Base-by-base conservation (phyloP, 2,888 invertebrate species). In the Pristionchus mayeri region DNA sequence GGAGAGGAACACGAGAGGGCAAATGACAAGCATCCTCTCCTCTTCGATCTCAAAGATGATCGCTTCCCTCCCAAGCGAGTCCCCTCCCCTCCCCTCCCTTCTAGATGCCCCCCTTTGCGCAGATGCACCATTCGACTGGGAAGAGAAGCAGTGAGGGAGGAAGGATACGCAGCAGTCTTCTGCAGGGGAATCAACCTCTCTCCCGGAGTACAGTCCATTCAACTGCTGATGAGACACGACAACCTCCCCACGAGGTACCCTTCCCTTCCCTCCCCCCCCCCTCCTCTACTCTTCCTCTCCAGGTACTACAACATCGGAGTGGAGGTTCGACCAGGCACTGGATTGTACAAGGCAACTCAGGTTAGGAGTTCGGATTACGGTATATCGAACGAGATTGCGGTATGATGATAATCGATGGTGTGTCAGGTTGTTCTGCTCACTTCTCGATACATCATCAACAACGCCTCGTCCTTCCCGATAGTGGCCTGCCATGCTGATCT, bases 31-130 rank as follows among this genome's bases (percentile, higher is more conserved):
- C 95, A 96, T 81, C 98, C 98, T 11, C 94, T 98, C 84, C 95
- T 98, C 91, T 98, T 98, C 94, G 96, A 97, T 83, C 97, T 97
- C 93, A 95, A 96, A 3, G 97, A 98, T 93, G 95, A 95, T 54
- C 97, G 97, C 93, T 96, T 96, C 40, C 95, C 96, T 11, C 84
- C 87, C 34, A 86, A 88, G 88, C 86, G 40, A 30, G 87, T 94
- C n/a, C 60, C 30, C 50, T 18, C n/a, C 16, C 16, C 24, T 44
- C 2, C 4, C 21, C n/a, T 30, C 24, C 6, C 60, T 63, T 27
- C 21, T n/a, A 4, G 21, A 54, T 54, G n/a, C n/a, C 16, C 7
- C 21, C 54, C 34, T 21, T 40, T 40, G 60, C 85, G n/a, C 82
- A 87, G 87, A 84, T 90, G 90, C 71, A 85, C 87, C 0, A 87